Evolutionary conservation across 2,888 invertebrate genomes (phyloP), one percentile per base, ranked within the genome.

Genomic region (Pterostichus madidus): DNA sequence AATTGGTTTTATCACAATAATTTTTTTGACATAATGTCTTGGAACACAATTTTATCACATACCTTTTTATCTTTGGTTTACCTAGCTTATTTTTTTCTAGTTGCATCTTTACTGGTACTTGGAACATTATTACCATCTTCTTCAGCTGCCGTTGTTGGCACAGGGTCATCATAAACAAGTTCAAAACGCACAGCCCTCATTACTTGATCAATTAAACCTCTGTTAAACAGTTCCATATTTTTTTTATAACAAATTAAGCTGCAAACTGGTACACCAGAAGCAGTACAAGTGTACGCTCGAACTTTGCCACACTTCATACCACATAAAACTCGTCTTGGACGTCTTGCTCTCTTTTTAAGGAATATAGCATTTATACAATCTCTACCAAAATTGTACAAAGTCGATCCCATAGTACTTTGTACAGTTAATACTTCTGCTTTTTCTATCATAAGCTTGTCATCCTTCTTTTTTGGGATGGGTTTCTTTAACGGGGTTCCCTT

Each of bases 371-470:
- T 24, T 24, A 31, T 31, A 31, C 59, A 59, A 31, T 59, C 59
- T 59, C 31, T 59, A 4, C 59, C 59, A 59, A 31, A 59, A 59
- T 31, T 59, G 7, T 59, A 59, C 5, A 59, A 59, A 24, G 59
- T 59, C 11, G 59, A 10, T 31, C 24, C 11, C 31, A 2, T 11
- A 31, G 59, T 59, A 6, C 32, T 59, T 8, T 5, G 59, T 10
- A 59, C 31, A 59, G 8, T 59, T 10, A 59, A 31, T 11, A 32
- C 31, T 5, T 59, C 11, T 11, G 59, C 59, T 10, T 59, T 59
- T 0, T 11, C 11, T 5, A 10, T 31, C 8, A 59, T 2, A 2
- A 59, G 59, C 31, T 32, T 59, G 31, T 59, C 31, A 8, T 31
- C 8, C 24, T 24, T 24, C 24, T 24, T 24, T 24, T 24, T 31